Conservation (phyloP, 2,797 vertebrate genomes). For the Argyrosomus regius region DNA sequence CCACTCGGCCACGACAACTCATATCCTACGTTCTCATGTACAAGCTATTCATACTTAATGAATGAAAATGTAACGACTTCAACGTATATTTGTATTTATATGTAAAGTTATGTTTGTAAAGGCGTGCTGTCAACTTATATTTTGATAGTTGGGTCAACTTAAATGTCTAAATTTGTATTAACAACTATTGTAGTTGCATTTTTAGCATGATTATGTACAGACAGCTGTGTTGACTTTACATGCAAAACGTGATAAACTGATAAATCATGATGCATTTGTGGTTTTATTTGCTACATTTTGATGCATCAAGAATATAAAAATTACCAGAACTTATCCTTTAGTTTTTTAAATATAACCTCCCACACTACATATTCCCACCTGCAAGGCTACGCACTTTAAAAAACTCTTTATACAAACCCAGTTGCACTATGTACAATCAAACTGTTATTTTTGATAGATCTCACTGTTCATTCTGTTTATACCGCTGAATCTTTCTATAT, state of each 20-base stretch:
- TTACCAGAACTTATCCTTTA: neutral
- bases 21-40: fast-evolving
- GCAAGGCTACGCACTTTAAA: too few relatives aligned
- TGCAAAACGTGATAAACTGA: neutral
- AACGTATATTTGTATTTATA: too few relatives aligned
- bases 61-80: too few relatives aligned
- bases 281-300: neutral
- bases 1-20: constrained; percentile 84
- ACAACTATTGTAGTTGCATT: too few relatives aligned
- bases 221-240: neutral
- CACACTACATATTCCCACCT: neutral
- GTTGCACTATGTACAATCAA: too few relatives aligned
- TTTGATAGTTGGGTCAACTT: neutral
- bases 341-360: neutral
- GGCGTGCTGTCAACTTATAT: neutral
- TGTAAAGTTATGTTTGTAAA: neutral
- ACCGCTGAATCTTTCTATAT: too few relatives aligned
- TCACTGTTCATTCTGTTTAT: too few relatives aligned
- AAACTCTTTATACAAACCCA: too few relatives aligned
- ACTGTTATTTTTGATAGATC: too few relatives aligned
- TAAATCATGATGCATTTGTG: neutral
- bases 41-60: neutral
- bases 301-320: neutral
- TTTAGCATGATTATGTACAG: neutral
- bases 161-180: neutral